Conservation (phyloP, 2,113 vertebrate genomes). For the Anser cygnoides region DNA sequence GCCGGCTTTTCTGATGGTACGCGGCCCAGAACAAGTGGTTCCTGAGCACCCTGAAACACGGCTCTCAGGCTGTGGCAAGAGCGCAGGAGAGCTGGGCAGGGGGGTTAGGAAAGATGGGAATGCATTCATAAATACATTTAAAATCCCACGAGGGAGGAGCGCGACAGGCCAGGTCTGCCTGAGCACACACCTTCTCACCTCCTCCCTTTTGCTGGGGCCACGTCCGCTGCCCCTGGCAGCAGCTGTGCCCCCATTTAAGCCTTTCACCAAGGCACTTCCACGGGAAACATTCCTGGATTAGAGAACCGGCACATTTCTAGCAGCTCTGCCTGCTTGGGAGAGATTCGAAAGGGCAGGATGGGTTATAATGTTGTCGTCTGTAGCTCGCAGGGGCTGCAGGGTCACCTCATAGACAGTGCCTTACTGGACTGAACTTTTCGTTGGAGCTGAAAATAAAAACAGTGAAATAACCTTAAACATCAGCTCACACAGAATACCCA, state of each 20-base stretch:
- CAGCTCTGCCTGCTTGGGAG: neutral
- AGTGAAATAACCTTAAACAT: neutral
- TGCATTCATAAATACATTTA: neutral
- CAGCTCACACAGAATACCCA: neutral
- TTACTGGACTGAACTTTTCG: neutral
- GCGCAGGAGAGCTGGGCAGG: neutral
- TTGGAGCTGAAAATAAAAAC: neutral
- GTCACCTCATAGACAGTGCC: neutral
- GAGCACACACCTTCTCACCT: fast-evolving
- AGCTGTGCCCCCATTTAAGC: neutral
- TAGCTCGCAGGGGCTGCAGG: fast-evolving
- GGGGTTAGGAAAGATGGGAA: neutral
- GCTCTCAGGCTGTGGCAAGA: fast-evolving
- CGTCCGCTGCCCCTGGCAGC: neutral
- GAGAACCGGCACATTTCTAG: neutral
- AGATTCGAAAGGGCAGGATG: neutral
- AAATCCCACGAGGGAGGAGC: neutral
- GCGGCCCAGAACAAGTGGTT: too few species aligned
- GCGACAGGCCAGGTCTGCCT: fast-evolving
- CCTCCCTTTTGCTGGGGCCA: neutral
- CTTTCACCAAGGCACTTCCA: neutral
- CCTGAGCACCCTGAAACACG: fast-evolving
- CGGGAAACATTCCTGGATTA: neutral
- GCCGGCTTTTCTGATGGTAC: neutral
- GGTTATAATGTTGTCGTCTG: neutral